These are phyloP conservation scores for Cacoxenus indagator DNA, from an alignment of 2,888 invertebrate genomes.

Conservation along the genomic window DNA sequence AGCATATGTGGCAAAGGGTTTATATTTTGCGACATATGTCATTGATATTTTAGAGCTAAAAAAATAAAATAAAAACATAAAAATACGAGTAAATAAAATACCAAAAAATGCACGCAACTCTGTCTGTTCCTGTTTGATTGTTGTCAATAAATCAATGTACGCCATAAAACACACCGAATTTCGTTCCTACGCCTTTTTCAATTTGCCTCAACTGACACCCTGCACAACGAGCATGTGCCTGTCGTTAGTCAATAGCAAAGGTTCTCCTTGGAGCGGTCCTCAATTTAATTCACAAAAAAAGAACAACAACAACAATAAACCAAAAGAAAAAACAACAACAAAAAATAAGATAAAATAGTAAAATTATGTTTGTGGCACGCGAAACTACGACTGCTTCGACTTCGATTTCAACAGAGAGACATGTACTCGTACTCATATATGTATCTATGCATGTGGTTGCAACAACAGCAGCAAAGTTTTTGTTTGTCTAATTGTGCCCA, in stretches of 20 bases:
- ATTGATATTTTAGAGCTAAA: slow-evolving; percentile 8
- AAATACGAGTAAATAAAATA: too few relatives aligned
- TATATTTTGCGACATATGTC: slow-evolving; percentile 30
- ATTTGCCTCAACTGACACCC: not conserved
- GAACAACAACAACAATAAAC: not conserved
- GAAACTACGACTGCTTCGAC: too few relatives aligned
- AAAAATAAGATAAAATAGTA: too few relatives aligned
- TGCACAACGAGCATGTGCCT: slow-evolving; percentile 4
- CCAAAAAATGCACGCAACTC: not conserved
- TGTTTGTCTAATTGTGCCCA: slow-evolving; percentile 56
- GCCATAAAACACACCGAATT: slow-evolving; percentile 44
- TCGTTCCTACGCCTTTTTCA: not conserved
- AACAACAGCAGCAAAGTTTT: slow-evolving; percentile 18
- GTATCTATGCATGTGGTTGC: not conserved
- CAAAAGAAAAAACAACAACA: too few relatives aligned
- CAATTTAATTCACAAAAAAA: slow-evolving; percentile 57
- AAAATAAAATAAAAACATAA: too few relatives aligned
- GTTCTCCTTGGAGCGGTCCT: slow-evolving; percentile 58
- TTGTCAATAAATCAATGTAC: slow-evolving; percentile 66
- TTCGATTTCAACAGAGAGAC: too few relatives aligned
- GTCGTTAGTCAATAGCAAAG: slow-evolving; percentile 14
- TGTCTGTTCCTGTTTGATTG: slow-evolving; percentile 46
- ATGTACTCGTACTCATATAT: not conserved
- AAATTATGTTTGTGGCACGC: too few relatives aligned
- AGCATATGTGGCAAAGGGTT: slow-evolving; percentile 46